Conservation (phyloP, 2,797 vertebrate species). For the Picus viridis region DNA sequence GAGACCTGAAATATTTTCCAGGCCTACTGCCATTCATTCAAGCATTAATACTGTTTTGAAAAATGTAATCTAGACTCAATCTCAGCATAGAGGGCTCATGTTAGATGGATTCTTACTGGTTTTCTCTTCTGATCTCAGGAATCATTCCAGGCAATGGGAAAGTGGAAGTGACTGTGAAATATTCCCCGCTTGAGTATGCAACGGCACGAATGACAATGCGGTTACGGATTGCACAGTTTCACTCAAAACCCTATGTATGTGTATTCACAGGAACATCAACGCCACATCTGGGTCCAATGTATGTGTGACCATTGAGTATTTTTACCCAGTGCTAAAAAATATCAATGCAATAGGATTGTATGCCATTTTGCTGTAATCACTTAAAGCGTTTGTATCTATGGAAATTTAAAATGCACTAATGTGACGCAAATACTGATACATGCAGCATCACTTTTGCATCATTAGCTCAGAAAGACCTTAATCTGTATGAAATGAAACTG, state of each 20-base stretch:
- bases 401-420: not conserved
- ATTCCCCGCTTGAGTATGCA: slow-evolving; percentile 86
- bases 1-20: slow-evolving; percentile 3
- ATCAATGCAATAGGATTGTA: not conserved
- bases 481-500: not conserved
- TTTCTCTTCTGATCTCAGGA: slow-evolving; percentile 77
- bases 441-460: not conserved
- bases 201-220: slow-evolving; percentile 87
- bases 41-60: not conserved
- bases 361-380: not conserved
- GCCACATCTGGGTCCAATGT: slow-evolving; percentile 80
- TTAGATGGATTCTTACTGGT: not conserved
- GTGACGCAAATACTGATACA: not conserved
- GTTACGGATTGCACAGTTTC: slow-evolving; percentile 88
- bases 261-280: slow-evolving; percentile 85
- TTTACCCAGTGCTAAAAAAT: not conserved
- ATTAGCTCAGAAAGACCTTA: not conserved
- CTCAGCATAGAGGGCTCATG: not conserved
- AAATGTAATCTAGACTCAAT: not conserved
- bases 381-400: not conserved
- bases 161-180: slow-evolving; percentile 81
- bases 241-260: slow-evolving; percentile 85
- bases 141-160: slow-evolving; percentile 87
- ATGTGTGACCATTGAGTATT: slow-evolving; percentile 43
- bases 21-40: not conserved